phyloP scores from a whole-genome alignment of 2,888 invertebrate species.

The Brassicogethes aeneus region DNA sequence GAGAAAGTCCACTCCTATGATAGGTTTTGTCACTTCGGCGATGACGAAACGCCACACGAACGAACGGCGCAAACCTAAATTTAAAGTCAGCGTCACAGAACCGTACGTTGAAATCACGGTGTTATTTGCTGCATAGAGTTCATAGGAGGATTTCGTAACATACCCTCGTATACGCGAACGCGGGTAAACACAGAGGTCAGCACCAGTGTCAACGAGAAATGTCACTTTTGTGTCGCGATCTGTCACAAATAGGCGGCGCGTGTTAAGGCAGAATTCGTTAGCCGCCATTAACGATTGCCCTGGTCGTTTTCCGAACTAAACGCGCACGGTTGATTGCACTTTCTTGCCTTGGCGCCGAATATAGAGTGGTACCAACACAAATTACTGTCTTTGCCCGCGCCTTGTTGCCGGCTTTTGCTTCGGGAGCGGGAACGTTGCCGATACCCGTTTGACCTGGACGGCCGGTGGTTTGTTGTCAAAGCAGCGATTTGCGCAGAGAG shows the following conservation, averaged over 20 bases:
- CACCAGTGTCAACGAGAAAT: constrained; percentile 15
- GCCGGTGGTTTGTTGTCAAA: too few relatives aligned
- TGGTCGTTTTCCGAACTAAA: constrained; percentile 5
- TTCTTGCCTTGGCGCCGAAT: constrained; percentile 9
- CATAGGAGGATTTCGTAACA: constrained; percentile 17
- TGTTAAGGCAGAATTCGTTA: constrained; percentile 13
- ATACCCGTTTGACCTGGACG: too few relatives aligned
- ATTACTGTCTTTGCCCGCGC: not conserved
- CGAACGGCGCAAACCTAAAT: not conserved
- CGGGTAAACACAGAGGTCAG: constrained; percentile 20
- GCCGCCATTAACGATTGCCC: constrained; percentile 24
- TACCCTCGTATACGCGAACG: constrained; percentile 13
- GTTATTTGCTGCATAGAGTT: constrained; percentile 29
- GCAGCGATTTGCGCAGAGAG: too few relatives aligned
- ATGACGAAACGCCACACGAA: not conserved
- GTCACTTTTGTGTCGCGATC: constrained; percentile 17
- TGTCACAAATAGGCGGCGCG: constrained; percentile 23
- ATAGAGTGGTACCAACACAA: constrained; percentile 13
- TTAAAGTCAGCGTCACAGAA: constrained; percentile 16
- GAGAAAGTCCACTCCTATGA: constrained; percentile 17
- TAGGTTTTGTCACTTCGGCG: not conserved
- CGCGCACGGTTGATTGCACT: constrained; percentile 12
- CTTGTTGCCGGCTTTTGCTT: not conserved
- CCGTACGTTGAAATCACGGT: constrained; percentile 28
- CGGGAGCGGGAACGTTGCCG: not conserved